These are phyloP conservation scores for Diacarnus erythraeanus DNA, from an alignment of 37 sponge, comb jelly and placozoan species.

Conservation along the genomic window DNA sequence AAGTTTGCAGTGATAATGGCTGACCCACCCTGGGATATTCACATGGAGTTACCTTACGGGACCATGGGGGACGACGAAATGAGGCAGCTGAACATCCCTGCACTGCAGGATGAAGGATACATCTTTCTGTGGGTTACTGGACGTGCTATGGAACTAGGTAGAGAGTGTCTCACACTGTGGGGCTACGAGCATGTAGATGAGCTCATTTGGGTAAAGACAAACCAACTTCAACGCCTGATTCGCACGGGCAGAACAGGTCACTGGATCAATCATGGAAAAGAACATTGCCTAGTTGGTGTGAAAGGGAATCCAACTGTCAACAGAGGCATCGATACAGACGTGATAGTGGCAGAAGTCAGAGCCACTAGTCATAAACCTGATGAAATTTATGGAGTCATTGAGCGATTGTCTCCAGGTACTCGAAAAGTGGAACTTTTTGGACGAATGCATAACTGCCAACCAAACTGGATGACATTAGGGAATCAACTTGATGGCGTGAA, in stretches of 20 bases:
- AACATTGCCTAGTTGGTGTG: slow-evolving; percentile 95
- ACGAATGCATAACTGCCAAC: slow-evolving; percentile 89
- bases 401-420: slow-evolving; percentile 88
- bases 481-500: slow-evolving; percentile 91
- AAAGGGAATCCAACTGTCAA: slow-evolving; percentile 84
- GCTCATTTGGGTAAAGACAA: slow-evolving; percentile 96
- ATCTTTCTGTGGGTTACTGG: slow-evolving; percentile 99
- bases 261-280: slow-evolving; percentile 99
- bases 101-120: slow-evolving; percentile 90
- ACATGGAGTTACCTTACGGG: slow-evolving; percentile 99
- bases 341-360: slow-evolving; percentile 91
- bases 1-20: slow-evolving; percentile 98
- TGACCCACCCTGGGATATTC: slow-evolving; percentile 99
- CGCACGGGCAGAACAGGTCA: slow-evolving; percentile 96
- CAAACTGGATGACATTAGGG: slow-evolving; percentile 97
- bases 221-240: slow-evolving; percentile 95
- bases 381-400: slow-evolving; percentile 94
- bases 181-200: slow-evolving; percentile 93
- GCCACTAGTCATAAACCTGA: slow-evolving; percentile 96
- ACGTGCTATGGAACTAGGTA: slow-evolving; percentile 94
- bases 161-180: slow-evolving; percentile 92
- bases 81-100: slow-evolving; percentile 84
- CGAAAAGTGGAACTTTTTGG: slow-evolving; percentile 94
- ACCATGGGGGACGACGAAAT: slow-evolving; percentile 98
- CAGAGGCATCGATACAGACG: slow-evolving; percentile 88